A percentile compares a stretch with the other conserved stretches of the same genome.
Conservation (phyloP, 2,797 vertebrate genomes). For the Acrossocheilus fasciatus region DNA sequence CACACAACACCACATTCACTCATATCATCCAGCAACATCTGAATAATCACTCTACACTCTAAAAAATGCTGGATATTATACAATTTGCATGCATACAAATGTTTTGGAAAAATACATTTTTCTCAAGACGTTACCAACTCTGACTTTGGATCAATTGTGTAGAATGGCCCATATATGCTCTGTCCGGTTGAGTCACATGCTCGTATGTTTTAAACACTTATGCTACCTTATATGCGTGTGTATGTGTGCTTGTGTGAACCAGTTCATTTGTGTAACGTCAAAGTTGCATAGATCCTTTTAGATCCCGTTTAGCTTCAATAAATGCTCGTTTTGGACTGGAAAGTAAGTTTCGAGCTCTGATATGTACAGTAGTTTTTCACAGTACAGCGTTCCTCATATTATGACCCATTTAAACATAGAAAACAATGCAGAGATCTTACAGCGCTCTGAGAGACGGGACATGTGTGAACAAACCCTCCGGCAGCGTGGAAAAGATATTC, state of each 20-base stretch:
- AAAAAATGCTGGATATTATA: too few relatives aligned
- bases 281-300: background rate
- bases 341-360: background rate
- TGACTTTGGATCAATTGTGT: too few relatives aligned
- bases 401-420: background rate
- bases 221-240: too few relatives aligned
- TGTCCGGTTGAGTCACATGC: too few relatives aligned
- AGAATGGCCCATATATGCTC: too few relatives aligned
- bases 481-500: constrained; percentile 92
- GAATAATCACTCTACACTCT: too few relatives aligned
- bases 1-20: constrained; percentile 10
- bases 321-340: background rate
- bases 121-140: too few relatives aligned
- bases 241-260: too few relatives aligned
- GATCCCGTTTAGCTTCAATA: constrained; percentile 2
- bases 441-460: constrained; percentile 84
- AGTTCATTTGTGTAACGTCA: background rate
- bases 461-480: constrained; percentile 84
- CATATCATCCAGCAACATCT: background rate
- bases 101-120: too few relatives aligned
- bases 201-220: too few relatives aligned
- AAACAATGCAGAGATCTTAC: constrained; percentile 76
- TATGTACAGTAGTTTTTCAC: background rate
- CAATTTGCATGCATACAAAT: too few relatives aligned
- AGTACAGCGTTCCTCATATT: background rate